phyloP scores from a whole-genome alignment of 2,113 vertebrate genomes.

The Bos javanicus region DNA sequence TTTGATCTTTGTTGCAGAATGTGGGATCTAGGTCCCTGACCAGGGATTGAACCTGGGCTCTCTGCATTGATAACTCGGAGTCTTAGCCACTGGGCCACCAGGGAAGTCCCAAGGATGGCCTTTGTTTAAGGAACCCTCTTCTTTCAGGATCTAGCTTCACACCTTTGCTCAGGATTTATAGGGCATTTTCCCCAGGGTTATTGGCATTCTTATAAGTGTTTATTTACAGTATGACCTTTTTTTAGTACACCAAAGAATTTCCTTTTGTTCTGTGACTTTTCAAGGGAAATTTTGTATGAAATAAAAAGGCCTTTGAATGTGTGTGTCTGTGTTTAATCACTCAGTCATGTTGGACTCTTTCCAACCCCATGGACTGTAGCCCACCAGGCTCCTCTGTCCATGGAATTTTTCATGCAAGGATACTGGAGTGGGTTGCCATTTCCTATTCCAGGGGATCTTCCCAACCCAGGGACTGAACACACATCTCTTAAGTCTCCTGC shows the following conservation, averaged over 20 bases:
- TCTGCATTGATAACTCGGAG: not conserved
- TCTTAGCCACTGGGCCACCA: not conserved
- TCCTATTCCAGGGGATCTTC: not conserved
- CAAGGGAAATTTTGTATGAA: not conserved
- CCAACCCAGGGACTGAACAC: not conserved
- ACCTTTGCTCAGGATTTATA: not conserved
- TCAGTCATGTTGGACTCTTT: not conserved
- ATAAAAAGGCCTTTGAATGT: not conserved
- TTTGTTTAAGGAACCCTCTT: not conserved
- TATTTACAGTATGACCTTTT: not conserved
- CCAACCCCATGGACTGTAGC: not conserved
- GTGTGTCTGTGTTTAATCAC: not conserved
- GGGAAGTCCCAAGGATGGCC: not conserved
- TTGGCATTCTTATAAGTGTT: not conserved
- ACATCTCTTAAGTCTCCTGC: not conserved
- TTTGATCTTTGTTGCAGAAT: not conserved
- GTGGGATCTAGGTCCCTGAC: not conserved
- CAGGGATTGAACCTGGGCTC: not conserved
- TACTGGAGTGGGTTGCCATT: not conserved
- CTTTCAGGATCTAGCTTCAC: not conserved
- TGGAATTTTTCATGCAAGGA: not conserved
- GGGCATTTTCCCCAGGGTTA: not conserved
- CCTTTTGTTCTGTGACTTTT: not conserved
- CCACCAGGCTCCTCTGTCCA: not conserved
- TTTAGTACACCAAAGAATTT: constrained; percentile 3